These are phyloP conservation scores for Polypterus senegalus DNA, from an alignment of 2,113 vertebrate species.

Conservation along the genomic window DNA sequence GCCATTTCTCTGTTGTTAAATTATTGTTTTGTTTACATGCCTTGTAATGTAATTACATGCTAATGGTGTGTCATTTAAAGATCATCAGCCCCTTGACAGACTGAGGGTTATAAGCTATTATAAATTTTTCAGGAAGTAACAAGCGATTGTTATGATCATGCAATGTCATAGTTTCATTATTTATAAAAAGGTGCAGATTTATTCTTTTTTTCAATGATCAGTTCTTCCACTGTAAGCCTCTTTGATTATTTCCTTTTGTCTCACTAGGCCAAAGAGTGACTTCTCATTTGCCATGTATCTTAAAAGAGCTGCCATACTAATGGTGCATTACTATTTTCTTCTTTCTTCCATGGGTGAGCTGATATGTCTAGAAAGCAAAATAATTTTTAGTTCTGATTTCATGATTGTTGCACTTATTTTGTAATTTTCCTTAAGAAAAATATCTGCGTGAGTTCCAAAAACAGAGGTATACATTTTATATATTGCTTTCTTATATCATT, in stretches of 20 bases:
- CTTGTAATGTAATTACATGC: too few relatives aligned
- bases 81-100: not conserved
- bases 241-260: not conserved
- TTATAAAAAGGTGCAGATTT: not conserved
- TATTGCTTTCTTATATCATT: not conserved
- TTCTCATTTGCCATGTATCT: not conserved
- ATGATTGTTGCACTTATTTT: not conserved
- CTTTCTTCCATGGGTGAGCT: not conserved
- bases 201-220: not conserved
- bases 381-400: not conserved
- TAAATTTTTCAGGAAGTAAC: not conserved
- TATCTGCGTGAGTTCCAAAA: constrained; percentile 2
- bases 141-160: not conserved
- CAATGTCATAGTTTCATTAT: not conserved
- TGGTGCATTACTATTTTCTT: constrained; percentile 1
- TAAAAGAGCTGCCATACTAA: constrained; percentile 4
- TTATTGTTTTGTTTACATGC: too few relatives aligned
- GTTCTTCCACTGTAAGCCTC: not conserved
- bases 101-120: not conserved
- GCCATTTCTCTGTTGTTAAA: too few relatives aligned
- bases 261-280: constrained; percentile 6
- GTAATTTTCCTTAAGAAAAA: not conserved
- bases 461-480: not conserved
- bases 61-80: not conserved
- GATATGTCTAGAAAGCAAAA: not conserved